Evolutionary conservation across 2,113 vertebrate species (phyloP).

Genomic region (Hemiscyllium ocellatum): DNA sequence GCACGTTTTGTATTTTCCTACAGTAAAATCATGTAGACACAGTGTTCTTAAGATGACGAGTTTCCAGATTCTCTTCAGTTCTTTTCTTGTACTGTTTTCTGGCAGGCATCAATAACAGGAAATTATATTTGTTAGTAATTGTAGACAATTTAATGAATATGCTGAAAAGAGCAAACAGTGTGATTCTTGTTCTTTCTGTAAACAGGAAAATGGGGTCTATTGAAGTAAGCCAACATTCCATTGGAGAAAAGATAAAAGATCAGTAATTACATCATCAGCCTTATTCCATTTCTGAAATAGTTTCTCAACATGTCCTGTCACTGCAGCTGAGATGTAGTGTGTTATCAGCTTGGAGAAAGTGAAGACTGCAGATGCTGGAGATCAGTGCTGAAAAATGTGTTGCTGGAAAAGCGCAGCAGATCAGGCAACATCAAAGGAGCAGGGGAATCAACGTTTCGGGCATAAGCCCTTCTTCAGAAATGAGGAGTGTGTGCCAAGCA

Average conservation of each 20-base stretch:
- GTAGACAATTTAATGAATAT: constrained; percentile 49
- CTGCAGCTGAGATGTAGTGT: too few relatives aligned
- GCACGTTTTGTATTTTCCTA: not conserved
- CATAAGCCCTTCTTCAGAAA: too few relatives aligned
- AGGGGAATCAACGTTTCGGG: too few relatives aligned
- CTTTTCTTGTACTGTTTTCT: not conserved
- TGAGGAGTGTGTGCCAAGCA: too few relatives aligned
- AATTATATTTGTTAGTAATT: constrained; percentile 40
- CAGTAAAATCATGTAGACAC: not conserved
- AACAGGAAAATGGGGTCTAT: constrained; percentile 48
- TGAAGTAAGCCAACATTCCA: constrained; percentile 42
- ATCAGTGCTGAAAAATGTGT: too few relatives aligned
- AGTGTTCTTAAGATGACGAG: not conserved
- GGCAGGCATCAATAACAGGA: not conserved
- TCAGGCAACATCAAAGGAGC: too few relatives aligned
- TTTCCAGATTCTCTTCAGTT: not conserved
- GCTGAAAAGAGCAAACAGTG: constrained; percentile 43
- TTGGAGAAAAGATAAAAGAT: constrained; percentile 27
- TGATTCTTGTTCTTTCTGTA: constrained; percentile 44
- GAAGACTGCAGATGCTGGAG: too few relatives aligned
- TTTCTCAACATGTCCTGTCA: too few relatives aligned
- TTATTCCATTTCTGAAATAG: too few relatives aligned
- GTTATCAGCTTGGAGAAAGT: too few relatives aligned
- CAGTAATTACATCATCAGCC: not conserved
- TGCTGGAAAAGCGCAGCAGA: too few relatives aligned